Base-by-base conservation (phyloP, 1,140 invertebrate genomes). In the Trissolcus basalis region DNA sequence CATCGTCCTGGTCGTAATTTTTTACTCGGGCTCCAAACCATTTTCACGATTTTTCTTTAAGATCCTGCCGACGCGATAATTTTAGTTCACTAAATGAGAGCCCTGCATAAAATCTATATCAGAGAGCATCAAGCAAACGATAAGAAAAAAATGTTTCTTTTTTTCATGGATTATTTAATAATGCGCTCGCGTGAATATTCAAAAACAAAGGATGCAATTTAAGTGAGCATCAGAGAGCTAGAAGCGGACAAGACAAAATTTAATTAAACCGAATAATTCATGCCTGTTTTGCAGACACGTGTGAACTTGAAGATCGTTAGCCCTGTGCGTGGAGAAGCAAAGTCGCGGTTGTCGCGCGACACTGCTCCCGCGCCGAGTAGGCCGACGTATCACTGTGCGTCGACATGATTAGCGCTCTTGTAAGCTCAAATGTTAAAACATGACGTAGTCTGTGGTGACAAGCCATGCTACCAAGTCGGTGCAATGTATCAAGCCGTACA, bases 391-490 rank as follows among this genome's bases (percentile, higher is more conserved):
- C 73, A 76, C 19, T 27, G 78, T 63, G 80, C 68, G 77, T 64
- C 68, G 81, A 82, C 80, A 81, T 85, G 85, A 87, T 87, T 85
- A 86, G 84, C 85, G 80, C 73, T 76, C 85, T 82, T 86, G 85
- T 87, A 88, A 86, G 84, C 82, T 86, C 80, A 86, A 87, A 88
- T 85, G 85, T 85, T 85, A 83, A 86, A 85, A 87, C 85, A 86
- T 77, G 83, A 83, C 82, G 75, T 51, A 68, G 59, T 49, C 63
- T 58, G 72, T 79, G 83, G 79, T 83, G 83, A 86, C 83, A 85
- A 65, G 77, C 61, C 77, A 35, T 68, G 77, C 75, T 77, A 79
- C 77, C 76, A 80, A 79, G 79, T 84, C 81, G 72, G 80, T 74
- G 83, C 80, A 78, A 85, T 85, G 82, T 80, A 86, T 85, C 85